A percentile compares a stretch with the other conserved stretches of the same genome.
phyloP scores from a whole-genome alignment of 2,797 vertebrate species.

The Coregonus suidteri region DNA sequence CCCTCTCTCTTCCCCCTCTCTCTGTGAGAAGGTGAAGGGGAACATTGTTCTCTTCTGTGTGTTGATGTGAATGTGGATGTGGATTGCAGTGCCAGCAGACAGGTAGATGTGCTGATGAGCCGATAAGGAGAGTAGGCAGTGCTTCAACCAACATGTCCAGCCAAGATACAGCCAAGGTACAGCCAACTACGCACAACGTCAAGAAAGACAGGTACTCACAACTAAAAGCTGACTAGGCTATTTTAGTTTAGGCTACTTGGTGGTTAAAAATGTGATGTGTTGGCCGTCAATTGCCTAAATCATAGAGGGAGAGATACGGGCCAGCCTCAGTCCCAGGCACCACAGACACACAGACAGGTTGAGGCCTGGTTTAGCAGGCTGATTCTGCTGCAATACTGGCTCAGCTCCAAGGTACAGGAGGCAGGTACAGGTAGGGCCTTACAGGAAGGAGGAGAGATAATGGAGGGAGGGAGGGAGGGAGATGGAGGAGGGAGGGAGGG shows the following conservation, averaged over 20 bases:
- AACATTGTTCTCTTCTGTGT: not conserved
- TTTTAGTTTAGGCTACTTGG: no score
- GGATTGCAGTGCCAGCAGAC: constrained; percentile 69
- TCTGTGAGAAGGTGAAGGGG: constrained; percentile 35
- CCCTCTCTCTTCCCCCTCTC: not conserved
- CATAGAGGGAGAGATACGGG: constrained; percentile 50
- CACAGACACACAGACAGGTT: constrained; percentile 74
- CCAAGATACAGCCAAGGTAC: not conserved
- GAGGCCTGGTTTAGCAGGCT: constrained; percentile 73
- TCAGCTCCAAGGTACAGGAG: constrained; percentile 47
- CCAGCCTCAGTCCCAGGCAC: constrained; percentile 43
- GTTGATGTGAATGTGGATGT: constrained; percentile 18
- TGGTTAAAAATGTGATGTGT: no score
- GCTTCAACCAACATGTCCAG: constrained; percentile 10
- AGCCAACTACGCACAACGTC: constrained; percentile 36
- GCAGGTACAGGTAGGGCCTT: constrained; percentile 1
- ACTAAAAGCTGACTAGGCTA: not conserved
- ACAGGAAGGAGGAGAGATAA: constrained; percentile 56
- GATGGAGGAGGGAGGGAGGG: no score
- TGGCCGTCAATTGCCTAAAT: not conserved
- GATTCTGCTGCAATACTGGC: constrained; percentile 55
- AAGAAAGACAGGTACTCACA: not conserved
- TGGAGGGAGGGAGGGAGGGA: constrained; percentile 16
- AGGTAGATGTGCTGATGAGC: constrained; percentile 21
- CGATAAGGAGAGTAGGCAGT: not conserved